phyloP scores from a whole-genome alignment of 2,113 vertebrate species.

The Symphodus melops region DNA sequence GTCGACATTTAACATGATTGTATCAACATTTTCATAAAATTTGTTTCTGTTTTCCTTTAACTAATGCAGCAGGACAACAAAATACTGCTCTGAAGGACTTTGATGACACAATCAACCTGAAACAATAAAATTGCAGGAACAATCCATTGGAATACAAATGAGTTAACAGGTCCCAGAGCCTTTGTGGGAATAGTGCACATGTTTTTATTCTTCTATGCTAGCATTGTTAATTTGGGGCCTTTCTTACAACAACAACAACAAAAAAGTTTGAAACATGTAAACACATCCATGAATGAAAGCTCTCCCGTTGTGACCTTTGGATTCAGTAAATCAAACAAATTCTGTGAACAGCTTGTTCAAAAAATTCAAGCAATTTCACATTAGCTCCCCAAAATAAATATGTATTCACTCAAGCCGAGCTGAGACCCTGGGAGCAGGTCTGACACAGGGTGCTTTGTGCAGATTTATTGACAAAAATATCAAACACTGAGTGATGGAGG shows the following conservation, averaged over 20 bases:
- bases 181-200: not conserved
- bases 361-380: slow-evolving; percentile 75
- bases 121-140: not conserved
- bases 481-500: slow-evolving; percentile 79
- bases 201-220: not conserved
- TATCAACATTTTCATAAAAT: not conserved
- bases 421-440: slow-evolving; percentile 71
- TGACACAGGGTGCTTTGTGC: slow-evolving; percentile 71
- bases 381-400: slow-evolving; percentile 76
- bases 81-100: not conserved
- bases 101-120: not conserved
- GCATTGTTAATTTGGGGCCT: not conserved
- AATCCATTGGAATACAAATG: no score
- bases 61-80: not conserved
- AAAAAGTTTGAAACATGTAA: slow-evolving; percentile 41
- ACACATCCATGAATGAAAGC: slow-evolving; percentile 57
- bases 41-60: not conserved
- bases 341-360: slow-evolving; percentile 49
- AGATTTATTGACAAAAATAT: slow-evolving; percentile 85
- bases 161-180: no score
- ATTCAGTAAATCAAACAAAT: slow-evolving; percentile 73
- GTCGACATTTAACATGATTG: not conserved
- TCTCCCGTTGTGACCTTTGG: slow-evolving; percentile 69
- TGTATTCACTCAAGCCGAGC: slow-evolving; percentile 72
- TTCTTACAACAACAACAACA: not conserved